phyloP scores from a whole-genome alignment of 2,888 invertebrate genomes.

The Chironomus tentans region DNA sequence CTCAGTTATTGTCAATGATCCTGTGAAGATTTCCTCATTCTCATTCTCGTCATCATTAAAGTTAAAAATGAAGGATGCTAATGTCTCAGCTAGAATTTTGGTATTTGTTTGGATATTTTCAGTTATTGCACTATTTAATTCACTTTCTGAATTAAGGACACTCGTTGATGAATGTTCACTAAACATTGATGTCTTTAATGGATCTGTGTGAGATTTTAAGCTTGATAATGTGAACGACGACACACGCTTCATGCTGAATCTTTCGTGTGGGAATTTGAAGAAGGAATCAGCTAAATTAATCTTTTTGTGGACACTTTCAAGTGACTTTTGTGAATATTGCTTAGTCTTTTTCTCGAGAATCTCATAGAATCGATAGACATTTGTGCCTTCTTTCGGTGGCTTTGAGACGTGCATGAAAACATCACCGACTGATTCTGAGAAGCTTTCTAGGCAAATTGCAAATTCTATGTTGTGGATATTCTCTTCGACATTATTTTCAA shows the following conservation, averaged over 20 bases:
- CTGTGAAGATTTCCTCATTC: constrained; percentile 56
- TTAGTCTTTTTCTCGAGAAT: constrained; percentile 52
- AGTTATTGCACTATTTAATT: neutral
- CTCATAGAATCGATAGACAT: constrained; percentile 58
- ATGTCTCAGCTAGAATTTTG: constrained; percentile 66
- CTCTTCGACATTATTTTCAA: constrained; percentile 83
- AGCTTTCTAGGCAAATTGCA: constrained; percentile 80
- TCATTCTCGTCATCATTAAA: constrained; percentile 45
- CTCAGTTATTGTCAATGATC: constrained; percentile 69
- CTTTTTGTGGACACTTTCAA: constrained; percentile 82
- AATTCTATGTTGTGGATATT: constrained; percentile 75
- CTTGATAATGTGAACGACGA: constrained; percentile 87
- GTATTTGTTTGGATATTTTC: constrained; percentile 48
- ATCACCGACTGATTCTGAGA: constrained; percentile 45
- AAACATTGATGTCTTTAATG: constrained; percentile 38
- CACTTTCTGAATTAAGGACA: neutral
- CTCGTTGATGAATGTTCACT: constrained; percentile 31
- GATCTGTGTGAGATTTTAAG: constrained; percentile 44
- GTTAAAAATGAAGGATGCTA: constrained; percentile 75
- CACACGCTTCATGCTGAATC: constrained; percentile 84
- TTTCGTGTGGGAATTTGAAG: constrained; percentile 94
- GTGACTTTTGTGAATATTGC: constrained; percentile 42
- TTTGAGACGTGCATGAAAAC: constrained; percentile 92
- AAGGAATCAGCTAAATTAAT: constrained; percentile 90
- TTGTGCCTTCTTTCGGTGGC: constrained; percentile 77